Conservation (phyloP, 2,797 vertebrate species). For the Sebastes diaconus region DNA sequence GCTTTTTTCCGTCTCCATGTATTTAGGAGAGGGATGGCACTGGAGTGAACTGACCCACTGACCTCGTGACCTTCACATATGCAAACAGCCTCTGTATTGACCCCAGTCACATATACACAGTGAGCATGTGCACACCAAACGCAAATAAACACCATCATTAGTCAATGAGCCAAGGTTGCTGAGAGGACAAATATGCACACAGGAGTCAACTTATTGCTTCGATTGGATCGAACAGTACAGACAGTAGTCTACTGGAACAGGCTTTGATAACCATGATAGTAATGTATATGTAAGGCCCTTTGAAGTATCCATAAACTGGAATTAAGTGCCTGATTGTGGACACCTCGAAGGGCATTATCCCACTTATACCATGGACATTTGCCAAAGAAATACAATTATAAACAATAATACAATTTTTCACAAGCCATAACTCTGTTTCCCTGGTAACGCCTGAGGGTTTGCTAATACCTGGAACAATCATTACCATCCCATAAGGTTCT, state of each 20-base stretch:
- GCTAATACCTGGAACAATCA: no score
- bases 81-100: conserved; percentile 29
- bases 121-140: conserved; percentile 18
- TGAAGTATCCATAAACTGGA: no score
- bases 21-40: conserved; percentile 38
- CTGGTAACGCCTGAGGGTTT: no score
- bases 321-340: no score
- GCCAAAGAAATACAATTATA: no score
- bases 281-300: not conserved
- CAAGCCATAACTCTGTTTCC: no score
- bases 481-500: no score
- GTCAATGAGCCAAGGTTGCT: conserved; percentile 29
- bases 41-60: conserved; percentile 46
- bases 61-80: conserved; percentile 45
- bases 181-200: conserved; percentile 29
- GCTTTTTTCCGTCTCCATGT: conserved; percentile 72
- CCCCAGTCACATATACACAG: conserved; percentile 4
- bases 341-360: no score
- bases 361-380: no score
- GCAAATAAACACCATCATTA: conserved; percentile 61
- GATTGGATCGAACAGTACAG: not conserved
- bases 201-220: conserved; percentile 3
- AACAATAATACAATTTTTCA: no score
- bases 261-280: not conserved
- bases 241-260: not conserved